Evolutionary conservation across 2,113 vertebrate species (phyloP).

Genomic region (Riparia riparia): DNA sequence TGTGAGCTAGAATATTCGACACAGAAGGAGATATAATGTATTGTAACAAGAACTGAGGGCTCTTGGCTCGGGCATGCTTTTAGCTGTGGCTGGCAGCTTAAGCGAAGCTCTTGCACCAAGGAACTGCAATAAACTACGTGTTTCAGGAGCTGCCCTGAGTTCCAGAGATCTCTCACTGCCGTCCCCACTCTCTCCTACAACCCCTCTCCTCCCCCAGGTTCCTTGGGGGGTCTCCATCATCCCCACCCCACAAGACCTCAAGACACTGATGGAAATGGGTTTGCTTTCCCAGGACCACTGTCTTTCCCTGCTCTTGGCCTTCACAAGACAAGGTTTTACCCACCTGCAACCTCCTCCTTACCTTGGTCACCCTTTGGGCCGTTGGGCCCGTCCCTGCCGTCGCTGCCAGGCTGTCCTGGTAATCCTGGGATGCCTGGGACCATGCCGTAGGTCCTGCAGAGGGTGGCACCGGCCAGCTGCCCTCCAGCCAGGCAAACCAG

Average conservation of each 20-base stretch:
- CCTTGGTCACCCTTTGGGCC: constrained; percentile 82
- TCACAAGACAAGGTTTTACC: background rate
- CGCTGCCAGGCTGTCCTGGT: constrained; percentile 78
- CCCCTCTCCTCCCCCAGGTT: background rate
- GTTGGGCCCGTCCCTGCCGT: constrained; percentile 77
- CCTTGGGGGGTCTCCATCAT: background rate
- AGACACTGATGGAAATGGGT: background rate
- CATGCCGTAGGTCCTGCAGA: constrained; percentile 43
- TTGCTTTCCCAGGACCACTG: background rate
- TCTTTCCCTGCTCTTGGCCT: background rate
- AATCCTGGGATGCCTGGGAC: constrained; percentile 81
- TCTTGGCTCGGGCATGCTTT: too few relatives aligned
- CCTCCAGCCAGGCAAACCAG: constrained; percentile 36
- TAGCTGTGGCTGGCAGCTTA: too few relatives aligned
- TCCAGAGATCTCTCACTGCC: too few relatives aligned
- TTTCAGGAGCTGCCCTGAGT: too few relatives aligned
- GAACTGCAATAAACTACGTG: too few relatives aligned
- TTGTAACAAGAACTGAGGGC: too few relatives aligned
- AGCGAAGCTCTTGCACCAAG: too few relatives aligned
- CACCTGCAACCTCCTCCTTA: constrained; percentile 24
- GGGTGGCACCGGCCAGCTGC: constrained; percentile 4
- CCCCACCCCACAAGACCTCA: background rate
- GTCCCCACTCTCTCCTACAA: too few relatives aligned
- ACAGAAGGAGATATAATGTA: too few relatives aligned
- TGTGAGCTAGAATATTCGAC: too few relatives aligned